Evolutionary conservation across 2,888 invertebrate species (phyloP).

Genomic region (Bimastos eiseni): DNA sequence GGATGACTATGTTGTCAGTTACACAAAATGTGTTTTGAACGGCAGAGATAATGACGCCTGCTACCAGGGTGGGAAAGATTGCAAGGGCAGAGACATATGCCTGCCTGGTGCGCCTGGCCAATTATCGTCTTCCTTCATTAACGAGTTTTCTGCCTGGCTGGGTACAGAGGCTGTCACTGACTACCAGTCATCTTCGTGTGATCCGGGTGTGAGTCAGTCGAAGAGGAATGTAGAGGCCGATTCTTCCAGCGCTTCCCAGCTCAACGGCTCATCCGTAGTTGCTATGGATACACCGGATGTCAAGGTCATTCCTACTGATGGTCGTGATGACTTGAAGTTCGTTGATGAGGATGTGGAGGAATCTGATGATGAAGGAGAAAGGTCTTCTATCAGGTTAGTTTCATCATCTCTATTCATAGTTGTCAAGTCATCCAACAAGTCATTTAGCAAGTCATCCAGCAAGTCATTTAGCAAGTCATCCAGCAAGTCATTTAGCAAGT

Average conservation of each 20-base stretch:
- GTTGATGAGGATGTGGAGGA: not conserved
- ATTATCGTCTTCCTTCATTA: constrained; percentile 13
- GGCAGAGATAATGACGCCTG: not conserved
- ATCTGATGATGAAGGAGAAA: not conserved
- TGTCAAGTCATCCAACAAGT: not conserved
- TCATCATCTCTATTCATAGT: not conserved
- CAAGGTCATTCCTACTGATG: not conserved
- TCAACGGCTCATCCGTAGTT: not conserved
- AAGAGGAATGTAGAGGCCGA: not conserved
- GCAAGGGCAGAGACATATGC: not conserved
- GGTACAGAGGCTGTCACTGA: not conserved
- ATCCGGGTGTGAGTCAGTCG: constrained; percentile 1
- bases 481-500: not conserved
- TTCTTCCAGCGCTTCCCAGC: not conserved
- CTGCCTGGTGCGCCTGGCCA: not conserved
- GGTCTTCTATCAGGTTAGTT: not conserved
- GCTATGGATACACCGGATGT: not conserved
- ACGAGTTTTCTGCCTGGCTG: constrained; percentile 21
- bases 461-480: too few species aligned
- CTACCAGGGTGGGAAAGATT: not conserved
- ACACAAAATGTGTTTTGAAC: not conserved
- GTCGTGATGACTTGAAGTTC: not conserved
- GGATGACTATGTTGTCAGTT: not conserved
- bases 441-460: too few species aligned
- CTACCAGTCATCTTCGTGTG: not conserved